phyloP scores from a whole-genome alignment of 1,140 invertebrate species.

The Halotydeus destructor region DNA sequence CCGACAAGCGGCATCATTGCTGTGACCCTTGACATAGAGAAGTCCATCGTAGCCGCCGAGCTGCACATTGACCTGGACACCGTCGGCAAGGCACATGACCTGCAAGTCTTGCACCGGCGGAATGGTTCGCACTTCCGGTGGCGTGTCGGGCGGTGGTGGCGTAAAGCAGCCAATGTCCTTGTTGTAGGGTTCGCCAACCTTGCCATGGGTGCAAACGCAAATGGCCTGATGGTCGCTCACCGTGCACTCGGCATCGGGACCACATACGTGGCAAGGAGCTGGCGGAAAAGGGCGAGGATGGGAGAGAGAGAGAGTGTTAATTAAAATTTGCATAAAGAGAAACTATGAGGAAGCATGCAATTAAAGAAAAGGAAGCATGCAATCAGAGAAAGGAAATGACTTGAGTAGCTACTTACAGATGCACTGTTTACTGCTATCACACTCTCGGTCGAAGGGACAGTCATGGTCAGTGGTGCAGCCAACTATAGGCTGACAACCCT shows the following conservation, averaged over 20 bases:
- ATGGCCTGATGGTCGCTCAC: constrained; percentile 48
- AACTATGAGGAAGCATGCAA: too few species aligned
- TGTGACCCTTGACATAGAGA: constrained; percentile 78
- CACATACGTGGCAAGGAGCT: constrained; percentile 52
- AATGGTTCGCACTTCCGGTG: constrained; percentile 39
- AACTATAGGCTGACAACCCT: constrained; percentile 39
- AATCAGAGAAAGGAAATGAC: too few species aligned
- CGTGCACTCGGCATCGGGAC: constrained; percentile 52
- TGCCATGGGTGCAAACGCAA: constrained; percentile 49
- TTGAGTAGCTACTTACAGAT: too few species aligned
- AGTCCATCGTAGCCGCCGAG: constrained; percentile 67
- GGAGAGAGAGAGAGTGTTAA: too few species aligned
- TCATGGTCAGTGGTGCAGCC: constrained; percentile 51
- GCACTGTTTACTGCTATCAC: constrained; percentile 29
- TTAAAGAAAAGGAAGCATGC: too few species aligned
- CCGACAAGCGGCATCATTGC: constrained; percentile 70
- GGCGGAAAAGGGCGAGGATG: constrained; percentile 21
- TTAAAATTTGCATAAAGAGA: too few species aligned
- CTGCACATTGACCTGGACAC: constrained; percentile 64
- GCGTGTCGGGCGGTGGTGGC: constrained; percentile 17
- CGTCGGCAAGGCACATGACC: constrained; percentile 71
- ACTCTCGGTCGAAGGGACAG: constrained; percentile 51
- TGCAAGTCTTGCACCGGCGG: constrained; percentile 63
- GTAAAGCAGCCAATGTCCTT: constrained; percentile 38
- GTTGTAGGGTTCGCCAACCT: constrained; percentile 38